These are phyloP conservation scores for Dicroscelio sp. DNA, from an alignment of 2,888 invertebrate species.

Conservation along the genomic window DNA sequence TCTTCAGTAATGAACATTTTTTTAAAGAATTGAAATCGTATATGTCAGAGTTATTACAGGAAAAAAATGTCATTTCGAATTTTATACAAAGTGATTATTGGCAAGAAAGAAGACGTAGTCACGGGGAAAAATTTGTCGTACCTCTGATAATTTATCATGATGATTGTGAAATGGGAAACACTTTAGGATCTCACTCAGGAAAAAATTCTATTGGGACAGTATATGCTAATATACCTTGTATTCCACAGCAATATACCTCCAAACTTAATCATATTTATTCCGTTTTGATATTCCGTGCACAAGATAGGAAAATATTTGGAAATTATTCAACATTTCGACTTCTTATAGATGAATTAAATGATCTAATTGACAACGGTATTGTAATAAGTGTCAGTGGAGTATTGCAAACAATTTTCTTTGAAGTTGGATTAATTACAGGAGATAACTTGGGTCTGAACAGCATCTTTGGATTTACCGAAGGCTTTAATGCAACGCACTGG, in stretches of 20 bases:
- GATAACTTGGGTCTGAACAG: conserved; percentile 51
- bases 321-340: conserved; percentile 26
- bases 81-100: not conserved
- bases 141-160: conserved; percentile 52
- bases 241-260: not conserved
- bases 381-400: not conserved
- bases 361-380: not conserved
- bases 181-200: conserved; percentile 49
- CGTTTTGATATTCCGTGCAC: conserved; percentile 7
- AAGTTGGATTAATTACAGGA: conserved; percentile 39
- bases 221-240: conserved; percentile 49
- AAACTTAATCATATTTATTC: not conserved
- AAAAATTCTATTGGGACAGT: conserved; percentile 28
- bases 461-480: conserved; percentile 39
- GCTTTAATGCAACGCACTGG: not conserved
- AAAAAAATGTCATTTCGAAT: not conserved
- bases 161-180: conserved; percentile 53
- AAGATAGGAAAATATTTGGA: conserved; percentile 54
- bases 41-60: not conserved
- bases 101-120: not conserved
- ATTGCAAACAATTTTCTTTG: conserved; percentile 28
- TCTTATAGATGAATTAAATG: conserved; percentile 42
- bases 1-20: not conserved
- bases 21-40: not conserved
- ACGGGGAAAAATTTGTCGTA: conserved; percentile 40